These are phyloP conservation scores for Microchirus variegatus DNA, from an alignment of 2,797 vertebrate species.

Conservation along the genomic window DNA sequence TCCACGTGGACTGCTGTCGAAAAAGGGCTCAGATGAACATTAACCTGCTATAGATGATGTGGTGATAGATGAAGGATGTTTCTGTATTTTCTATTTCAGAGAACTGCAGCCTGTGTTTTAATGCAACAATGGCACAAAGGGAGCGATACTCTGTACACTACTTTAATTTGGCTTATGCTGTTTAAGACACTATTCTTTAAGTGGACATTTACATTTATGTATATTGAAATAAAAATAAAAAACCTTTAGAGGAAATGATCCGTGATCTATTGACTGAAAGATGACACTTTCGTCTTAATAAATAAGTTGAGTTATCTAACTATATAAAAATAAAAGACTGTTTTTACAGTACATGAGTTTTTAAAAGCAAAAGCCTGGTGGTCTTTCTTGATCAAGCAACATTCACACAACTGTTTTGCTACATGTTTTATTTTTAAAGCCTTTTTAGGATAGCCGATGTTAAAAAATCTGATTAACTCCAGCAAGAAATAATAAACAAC, in stretches of 20 bases:
- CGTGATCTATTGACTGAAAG: conserved; percentile 55
- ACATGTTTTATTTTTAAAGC: conserved; percentile 74
- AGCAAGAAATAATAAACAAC: conserved; percentile 80
- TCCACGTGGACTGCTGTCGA: conserved; percentile 47
- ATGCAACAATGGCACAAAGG: conserved; percentile 53
- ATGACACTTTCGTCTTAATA: conserved; percentile 71
- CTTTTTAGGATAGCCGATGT: conserved; percentile 70
- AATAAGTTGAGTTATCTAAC: conserved; percentile 61
- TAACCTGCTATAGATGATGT: conserved; percentile 35
- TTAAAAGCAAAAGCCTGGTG: conserved; percentile 5
- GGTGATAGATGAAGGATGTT: conserved; percentile 53
- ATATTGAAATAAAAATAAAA: conserved; percentile 64
- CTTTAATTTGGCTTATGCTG: conserved; percentile 58
- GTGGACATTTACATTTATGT: conserved; percentile 53
- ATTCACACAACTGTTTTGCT: conserved; percentile 57
- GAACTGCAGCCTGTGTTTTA: conserved; percentile 31
- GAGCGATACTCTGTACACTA: conserved; percentile 66
- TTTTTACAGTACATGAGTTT: conserved; percentile 31
- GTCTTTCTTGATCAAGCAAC: conserved; percentile 41
- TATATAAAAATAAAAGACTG: conserved; percentile 20
- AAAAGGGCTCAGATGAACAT: conserved; percentile 21
- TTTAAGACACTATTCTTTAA: conserved; percentile 71
- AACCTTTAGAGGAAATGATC: conserved; percentile 41
- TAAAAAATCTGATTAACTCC: conserved; percentile 80
- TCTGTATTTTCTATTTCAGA: conserved; percentile 3